Evolutionary conservation across 2,888 invertebrate species (phyloP).

Genomic region (Miltochrista miniata): DNA sequence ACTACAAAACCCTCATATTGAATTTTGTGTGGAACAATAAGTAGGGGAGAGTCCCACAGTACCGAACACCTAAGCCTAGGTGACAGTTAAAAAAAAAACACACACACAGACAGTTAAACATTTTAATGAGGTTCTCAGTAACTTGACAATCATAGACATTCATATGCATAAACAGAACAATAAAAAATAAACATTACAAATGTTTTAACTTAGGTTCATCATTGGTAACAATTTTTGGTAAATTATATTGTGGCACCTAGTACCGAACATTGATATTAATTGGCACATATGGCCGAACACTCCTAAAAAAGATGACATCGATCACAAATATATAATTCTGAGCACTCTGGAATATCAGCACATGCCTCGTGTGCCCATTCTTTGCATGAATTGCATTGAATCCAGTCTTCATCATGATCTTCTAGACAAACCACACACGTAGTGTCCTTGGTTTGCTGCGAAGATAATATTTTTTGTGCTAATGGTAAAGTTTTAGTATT

Average conservation of each 20-base stretch:
- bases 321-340: not conserved
- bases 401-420: not conserved
- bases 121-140: not conserved
- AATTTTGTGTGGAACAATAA: too few species aligned
- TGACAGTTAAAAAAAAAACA: not conserved
- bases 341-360: not conserved
- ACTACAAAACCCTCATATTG: too few species aligned
- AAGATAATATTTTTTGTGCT: too few species aligned
- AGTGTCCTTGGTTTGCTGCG: not conserved
- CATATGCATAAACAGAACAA: not conserved
- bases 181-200: not conserved
- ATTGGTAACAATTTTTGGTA: not conserved
- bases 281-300: not conserved
- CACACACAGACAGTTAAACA: too few species aligned
- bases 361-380: not conserved
- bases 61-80: not conserved
- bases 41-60: not conserved
- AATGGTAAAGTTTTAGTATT: not conserved
- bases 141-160: not conserved
- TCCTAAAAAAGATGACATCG: not conserved
- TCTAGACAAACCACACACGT: not conserved
- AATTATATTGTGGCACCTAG: too few species aligned
- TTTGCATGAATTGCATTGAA: too few species aligned
- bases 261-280: too few species aligned
- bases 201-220: not conserved